Evolutionary conservation across 2,797 vertebrate genomes (phyloP).

Genomic region (Eurystomus glaucurus): DNA sequence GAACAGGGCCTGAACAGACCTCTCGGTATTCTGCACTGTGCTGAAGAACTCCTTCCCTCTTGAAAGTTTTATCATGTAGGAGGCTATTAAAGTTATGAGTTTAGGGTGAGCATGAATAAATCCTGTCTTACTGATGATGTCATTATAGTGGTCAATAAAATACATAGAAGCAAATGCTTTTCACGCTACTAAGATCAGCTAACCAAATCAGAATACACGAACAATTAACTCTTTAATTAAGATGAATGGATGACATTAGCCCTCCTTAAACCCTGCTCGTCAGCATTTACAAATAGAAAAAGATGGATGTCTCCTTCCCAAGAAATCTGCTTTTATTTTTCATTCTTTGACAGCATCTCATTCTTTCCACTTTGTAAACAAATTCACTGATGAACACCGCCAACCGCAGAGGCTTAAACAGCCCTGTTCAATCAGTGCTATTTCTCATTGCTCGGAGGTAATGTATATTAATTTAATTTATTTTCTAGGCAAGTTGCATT

Average conservation of each 20-base stretch:
- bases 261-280: conserved; percentile 86
- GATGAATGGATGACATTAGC: conserved; percentile 87
- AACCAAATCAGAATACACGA: conserved; percentile 84
- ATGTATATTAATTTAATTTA: conserved; percentile 42
- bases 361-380: conserved; percentile 79
- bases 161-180: conserved; percentile 78
- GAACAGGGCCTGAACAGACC: conserved; percentile 51
- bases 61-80: conserved; percentile 83
- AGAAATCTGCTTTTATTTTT: conserved; percentile 84
- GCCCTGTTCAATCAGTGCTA: conserved; percentile 55
- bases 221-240: conserved; percentile 91
- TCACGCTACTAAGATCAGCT: conserved; percentile 72
- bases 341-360: conserved; percentile 76
- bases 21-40: conserved; percentile 73
- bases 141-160: conserved; percentile 82
- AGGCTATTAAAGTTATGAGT: conserved; percentile 82
- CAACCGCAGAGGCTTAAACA: conserved; percentile 56
- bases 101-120: conserved; percentile 81
- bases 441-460: conserved; percentile 50
- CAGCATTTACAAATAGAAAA: conserved; percentile 86
- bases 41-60: conserved; percentile 69
- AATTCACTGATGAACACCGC: conserved; percentile 63
- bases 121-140: conserved; percentile 81
- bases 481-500: conserved; percentile 40
- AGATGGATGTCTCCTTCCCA: conserved; percentile 82